phyloP scores from a whole-genome alignment of 2,113 vertebrate genomes.

The Peromyscus maniculatus region DNA sequence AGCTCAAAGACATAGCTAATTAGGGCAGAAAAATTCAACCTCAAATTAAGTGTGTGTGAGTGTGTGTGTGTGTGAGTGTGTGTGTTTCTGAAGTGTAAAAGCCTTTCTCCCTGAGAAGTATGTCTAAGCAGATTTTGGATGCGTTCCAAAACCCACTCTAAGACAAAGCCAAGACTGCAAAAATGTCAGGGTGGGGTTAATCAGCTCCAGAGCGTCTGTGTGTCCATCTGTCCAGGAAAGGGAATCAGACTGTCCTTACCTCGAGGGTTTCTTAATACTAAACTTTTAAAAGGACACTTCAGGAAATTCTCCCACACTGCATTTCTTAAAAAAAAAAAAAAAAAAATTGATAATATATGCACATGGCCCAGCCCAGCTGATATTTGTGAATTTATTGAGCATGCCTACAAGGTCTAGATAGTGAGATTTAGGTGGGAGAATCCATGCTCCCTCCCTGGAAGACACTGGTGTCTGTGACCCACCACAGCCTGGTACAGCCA shows the following conservation, averaged over 20 bases:
- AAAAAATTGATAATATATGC: neutral
- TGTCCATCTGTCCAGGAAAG: constrained; percentile 72
- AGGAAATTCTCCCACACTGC: neutral
- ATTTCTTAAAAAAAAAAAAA: neutral
- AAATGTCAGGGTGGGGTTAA: constrained; percentile 80
- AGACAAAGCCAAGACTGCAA: constrained; percentile 73
- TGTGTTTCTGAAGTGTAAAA: constrained; percentile 74
- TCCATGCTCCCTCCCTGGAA: neutral
- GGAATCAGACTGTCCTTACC: constrained; percentile 55
- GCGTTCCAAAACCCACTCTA: constrained; percentile 83
- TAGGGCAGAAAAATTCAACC: constrained; percentile 86
- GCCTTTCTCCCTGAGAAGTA: constrained; percentile 83
- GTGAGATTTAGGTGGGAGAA: constrained; percentile 5
- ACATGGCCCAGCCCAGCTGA: neutral
- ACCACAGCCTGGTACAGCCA: neutral
- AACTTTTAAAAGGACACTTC: constrained; percentile 33
- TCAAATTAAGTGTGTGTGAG: constrained; percentile 81
- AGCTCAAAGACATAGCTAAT: constrained; percentile 87
- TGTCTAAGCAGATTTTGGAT: constrained; percentile 85
- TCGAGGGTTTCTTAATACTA: constrained; percentile 39
- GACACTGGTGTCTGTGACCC: neutral
- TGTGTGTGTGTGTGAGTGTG: constrained; percentile 18
- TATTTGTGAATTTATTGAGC: constrained; percentile 17
- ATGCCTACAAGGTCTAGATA: constrained; percentile 41
- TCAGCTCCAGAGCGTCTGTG: constrained; percentile 69